Base-by-base conservation (phyloP, 2,888 invertebrate genomes). In the Hydraecia micacea region DNA sequence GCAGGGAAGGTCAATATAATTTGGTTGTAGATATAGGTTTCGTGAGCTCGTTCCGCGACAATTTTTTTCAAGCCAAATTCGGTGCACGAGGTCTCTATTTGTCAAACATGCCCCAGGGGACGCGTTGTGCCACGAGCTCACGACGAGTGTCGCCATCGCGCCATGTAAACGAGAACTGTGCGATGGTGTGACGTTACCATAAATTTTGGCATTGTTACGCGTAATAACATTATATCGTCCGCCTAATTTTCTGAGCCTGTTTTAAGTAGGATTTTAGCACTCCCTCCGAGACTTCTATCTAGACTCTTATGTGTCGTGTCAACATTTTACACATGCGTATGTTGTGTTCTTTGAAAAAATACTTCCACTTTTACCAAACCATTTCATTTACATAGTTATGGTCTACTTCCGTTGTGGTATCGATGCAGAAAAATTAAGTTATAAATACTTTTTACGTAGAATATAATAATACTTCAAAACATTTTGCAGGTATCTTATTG, bases 41-140 rank as follows among this genome's bases (percentile, higher is more conserved):
- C 92, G 92, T 92, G 92, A 93, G 93, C 91, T 93, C 92, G 93
- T 93, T 93, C 90, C 89, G 92, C 89, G 94, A 94, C 94, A 93
- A 91, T 95, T 95, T 95, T 95, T 95, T 95, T 91, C 91, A 88
- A 92, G 93, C 93, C 87, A 93, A 95, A 95, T 95, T 95, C 94
- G 93, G 89, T 94, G 94, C 93, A 93, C 94, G 95, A 93, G 93
- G 92, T 93, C 93, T 93, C 94, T 95, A 95, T 96, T 95, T 95
- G 95, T 95, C 95, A 95, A 94, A 93, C 93, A 92, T 90, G 92
- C 90, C 91, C 93, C 92, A 79, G 87, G 92, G 93, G 91, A 89
- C 76, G 80, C 81, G 82, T 83, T 82, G 88, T 79, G 83, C 79
- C 88, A 77, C 86, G 87, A 90, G 79, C 79, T 18, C 88, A 81